Evolutionary conservation across 1,140 invertebrate genomes (phyloP), one percentile per base, ranked within the genome.

Genomic region (Carposina sasakii): DNA sequence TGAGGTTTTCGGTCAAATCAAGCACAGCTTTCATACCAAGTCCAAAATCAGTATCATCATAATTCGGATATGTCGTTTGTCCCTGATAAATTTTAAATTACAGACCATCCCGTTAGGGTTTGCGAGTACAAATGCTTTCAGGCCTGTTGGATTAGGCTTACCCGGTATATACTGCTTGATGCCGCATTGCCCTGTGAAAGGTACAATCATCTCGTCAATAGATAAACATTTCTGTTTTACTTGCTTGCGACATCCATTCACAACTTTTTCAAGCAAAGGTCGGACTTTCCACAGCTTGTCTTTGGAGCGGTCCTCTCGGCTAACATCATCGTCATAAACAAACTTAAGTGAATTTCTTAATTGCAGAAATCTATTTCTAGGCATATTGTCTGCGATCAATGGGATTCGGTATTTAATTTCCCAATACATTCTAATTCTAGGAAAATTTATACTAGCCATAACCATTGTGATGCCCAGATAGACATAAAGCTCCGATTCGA

Each of bases 261-360:
- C 4, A 24, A 42, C 16, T 26, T 15, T 42, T 9, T 42, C 15
- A 15, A 42, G 12, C 3, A 42, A 10, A 15, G 40, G 40, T 26
- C 40, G 40, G 3, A 42, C 23, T 42, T 42, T 42, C 40, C 40
- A 42, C 3, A 42, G 15, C 15, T 42, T 24, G 16, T 42, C 40
- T 24, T 13, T 1, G 9, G 22, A 5, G 9, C 15, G 9, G 15
- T 42, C 40, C 4, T 42, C 40, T 24, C 16, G 22, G 17, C 9
- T 15, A 6, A 42, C 17, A 17, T 42, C 40, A 42, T 12, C 22
- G 17, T 42, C 40, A 26, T 13, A 24, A 13, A 42, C 40, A 24
- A 42, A 26, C 28, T 42, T 42, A 3, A 42, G 13, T 4, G 22
- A 26, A 24, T 24, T 42, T 16, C 40, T 12, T 26, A 42, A 26